A percentile compares a stretch with the other conserved stretches of the same genome.
These are phyloP conservation scores for Rhea pennata DNA, from an alignment of 2,113 vertebrate species.

Conservation along the genomic window DNA sequence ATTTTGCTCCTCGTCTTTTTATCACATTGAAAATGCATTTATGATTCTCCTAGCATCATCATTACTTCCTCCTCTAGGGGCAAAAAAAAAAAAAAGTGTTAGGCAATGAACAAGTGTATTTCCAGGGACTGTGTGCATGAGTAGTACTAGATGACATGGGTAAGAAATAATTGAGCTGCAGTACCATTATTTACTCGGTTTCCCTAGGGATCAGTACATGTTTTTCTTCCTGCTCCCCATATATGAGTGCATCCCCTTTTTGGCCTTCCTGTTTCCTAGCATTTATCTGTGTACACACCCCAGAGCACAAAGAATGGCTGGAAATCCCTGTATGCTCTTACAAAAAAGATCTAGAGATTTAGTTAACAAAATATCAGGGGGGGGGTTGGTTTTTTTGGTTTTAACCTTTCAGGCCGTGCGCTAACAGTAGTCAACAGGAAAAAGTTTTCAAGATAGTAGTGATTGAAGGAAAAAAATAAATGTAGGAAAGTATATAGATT, in stretches of 20 bases:
- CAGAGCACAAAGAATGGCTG: background rate
- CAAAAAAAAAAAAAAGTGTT: background rate
- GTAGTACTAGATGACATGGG: background rate
- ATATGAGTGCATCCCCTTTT: background rate
- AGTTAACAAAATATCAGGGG: background rate
- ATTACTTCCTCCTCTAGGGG: no score
- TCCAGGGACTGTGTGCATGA: background rate
- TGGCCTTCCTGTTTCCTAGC: background rate
- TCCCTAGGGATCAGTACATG: background rate
- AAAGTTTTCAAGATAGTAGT: background rate
- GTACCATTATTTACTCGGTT: background rate
- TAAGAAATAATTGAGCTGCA: background rate
- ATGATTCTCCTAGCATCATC: background rate
- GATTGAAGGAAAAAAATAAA: background rate
- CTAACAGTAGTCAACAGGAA: background rate
- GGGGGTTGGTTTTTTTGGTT: no score
- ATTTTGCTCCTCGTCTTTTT: background rate
- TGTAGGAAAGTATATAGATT: background rate
- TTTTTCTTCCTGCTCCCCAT: background rate
- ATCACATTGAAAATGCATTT: background rate
- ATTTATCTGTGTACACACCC: background rate
- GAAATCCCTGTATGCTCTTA: background rate
- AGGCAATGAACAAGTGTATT: background rate
- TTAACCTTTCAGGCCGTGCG: background rate
- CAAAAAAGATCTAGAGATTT: background rate